Percentiles rank a stretch among this genome's conserved stretches.
These are phyloP conservation scores for Mythimna lalbum DNA, from an alignment of 2,888 invertebrate genomes.

Conservation along the genomic window DNA sequence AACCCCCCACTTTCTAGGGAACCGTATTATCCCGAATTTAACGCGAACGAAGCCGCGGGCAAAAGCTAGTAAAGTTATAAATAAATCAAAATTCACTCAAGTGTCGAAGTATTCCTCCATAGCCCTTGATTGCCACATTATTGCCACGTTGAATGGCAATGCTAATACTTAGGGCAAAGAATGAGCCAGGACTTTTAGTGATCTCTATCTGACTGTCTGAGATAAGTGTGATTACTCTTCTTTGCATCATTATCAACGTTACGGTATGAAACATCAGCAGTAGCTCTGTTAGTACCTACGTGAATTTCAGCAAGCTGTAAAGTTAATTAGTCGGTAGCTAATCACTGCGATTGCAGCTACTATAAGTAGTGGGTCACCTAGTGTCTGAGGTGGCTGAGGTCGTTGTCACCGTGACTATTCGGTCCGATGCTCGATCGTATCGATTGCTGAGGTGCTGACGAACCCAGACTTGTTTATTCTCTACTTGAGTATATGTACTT, in stretches of 20 bases:
- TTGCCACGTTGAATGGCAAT: too few relatives aligned
- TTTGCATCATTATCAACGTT: conserved; percentile 11
- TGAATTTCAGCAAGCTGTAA: conserved; percentile 34
- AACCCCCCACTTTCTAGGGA: too few relatives aligned
- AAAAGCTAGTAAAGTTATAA: too few relatives aligned
- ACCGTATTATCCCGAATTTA: too few relatives aligned
- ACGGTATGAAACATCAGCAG: not conserved
- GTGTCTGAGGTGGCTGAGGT: conserved; percentile 73
- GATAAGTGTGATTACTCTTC: not conserved
- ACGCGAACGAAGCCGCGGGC: too few relatives aligned
- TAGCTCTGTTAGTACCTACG: not conserved
- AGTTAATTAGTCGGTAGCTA: conserved; percentile 49
- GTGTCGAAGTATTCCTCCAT: too few relatives aligned
- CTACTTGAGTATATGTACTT: conserved; percentile 10
- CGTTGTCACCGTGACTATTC: conserved; percentile 71
- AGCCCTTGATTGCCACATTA: too few relatives aligned
- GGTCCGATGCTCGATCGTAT: conserved; percentile 77
- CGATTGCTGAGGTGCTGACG: conserved; percentile 81
- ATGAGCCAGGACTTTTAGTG: not conserved
- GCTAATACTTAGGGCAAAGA: too few relatives aligned
- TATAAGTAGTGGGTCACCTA: conserved; percentile 67
- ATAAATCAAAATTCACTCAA: too few relatives aligned
- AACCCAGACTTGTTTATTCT: conserved; percentile 65
- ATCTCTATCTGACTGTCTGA: not conserved
- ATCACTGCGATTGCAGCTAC: conserved; percentile 43